A percentile compares a stretch with the other conserved stretches of the same genome.
Conservation (phyloP, 2,113 vertebrate genomes). For the Otus sunia region DNA sequence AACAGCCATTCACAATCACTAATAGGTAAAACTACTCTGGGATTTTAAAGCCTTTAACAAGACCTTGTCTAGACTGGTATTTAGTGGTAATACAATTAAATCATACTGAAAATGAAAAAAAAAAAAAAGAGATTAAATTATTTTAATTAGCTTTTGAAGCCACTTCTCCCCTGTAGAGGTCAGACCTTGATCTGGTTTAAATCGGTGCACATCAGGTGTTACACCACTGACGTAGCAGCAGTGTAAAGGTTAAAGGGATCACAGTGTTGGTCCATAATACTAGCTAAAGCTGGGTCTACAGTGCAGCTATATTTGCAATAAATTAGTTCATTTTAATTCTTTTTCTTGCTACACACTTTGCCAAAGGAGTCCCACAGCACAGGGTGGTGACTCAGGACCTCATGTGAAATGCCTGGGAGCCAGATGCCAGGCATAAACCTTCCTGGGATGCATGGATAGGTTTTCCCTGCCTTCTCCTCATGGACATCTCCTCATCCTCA, state of each 20-base stretch:
- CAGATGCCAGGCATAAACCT: neutral
- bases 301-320: neutral
- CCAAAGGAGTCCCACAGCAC: neutral
- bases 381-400: neutral
- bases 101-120: neutral
- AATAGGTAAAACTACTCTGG: neutral
- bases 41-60: slow-evolving; percentile 57
- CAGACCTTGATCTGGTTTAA: neutral
- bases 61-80: slow-evolving; percentile 73
- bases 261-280: fast-evolving
- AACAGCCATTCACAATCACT: slow-evolving; percentile 27
- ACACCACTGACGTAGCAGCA: neutral
- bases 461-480: neutral
- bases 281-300: neutral
- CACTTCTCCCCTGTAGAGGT: neutral
- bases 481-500: neutral
- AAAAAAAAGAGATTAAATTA: slow-evolving; percentile 27
- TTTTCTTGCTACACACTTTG: neutral
- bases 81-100: slow-evolving; percentile 53
- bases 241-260: neutral
- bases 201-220: neutral
- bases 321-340: neutral
- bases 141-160: slow-evolving; percentile 62
- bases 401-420: neutral
- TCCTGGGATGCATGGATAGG: neutral